A percentile compares a stretch with the other conserved stretches of the same genome.
phyloP scores from a whole-genome alignment of 2,113 vertebrate species.

The Chaetodon trifascialis region DNA sequence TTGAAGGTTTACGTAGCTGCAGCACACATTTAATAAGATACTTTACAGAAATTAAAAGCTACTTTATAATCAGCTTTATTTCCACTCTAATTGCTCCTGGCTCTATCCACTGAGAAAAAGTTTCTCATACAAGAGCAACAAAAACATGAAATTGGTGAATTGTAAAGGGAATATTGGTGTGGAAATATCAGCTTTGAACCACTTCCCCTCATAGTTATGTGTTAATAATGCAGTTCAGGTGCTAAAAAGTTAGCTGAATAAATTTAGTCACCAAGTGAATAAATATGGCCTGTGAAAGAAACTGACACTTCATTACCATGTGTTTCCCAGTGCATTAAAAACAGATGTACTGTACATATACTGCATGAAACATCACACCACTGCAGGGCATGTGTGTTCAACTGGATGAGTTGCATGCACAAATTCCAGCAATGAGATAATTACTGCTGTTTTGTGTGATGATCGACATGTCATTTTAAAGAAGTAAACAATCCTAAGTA shows the following conservation, averaged over 20 bases:
- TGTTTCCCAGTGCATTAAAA: neutral
- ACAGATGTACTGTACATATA: neutral
- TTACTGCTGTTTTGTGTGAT: neutral
- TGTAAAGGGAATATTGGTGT: neutral
- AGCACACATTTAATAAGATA: neutral
- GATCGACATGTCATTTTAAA: neutral
- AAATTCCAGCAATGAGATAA: too few relatives aligned
- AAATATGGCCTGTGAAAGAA: slow-evolving; percentile 8
- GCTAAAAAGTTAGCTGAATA: neutral
- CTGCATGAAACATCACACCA: neutral
- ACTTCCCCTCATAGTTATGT: slow-evolving; percentile 1
- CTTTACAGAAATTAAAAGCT: neutral
- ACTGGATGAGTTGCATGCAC: neutral
- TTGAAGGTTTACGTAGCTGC: neutral
- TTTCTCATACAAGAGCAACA: too few relatives aligned
- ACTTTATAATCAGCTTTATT: slow-evolving; percentile 18
- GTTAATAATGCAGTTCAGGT: slow-evolving; percentile 21
- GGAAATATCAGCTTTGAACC: too few relatives aligned
- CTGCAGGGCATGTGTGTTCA: neutral
- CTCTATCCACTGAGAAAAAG: neutral
- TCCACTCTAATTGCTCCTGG: neutral
- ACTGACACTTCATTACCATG: neutral
- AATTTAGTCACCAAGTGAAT: neutral
- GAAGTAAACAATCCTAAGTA: neutral
- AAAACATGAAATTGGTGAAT: too few relatives aligned